phyloP scores from a whole-genome alignment of 2,113 vertebrate genomes.

The Varanus komodoensis region DNA sequence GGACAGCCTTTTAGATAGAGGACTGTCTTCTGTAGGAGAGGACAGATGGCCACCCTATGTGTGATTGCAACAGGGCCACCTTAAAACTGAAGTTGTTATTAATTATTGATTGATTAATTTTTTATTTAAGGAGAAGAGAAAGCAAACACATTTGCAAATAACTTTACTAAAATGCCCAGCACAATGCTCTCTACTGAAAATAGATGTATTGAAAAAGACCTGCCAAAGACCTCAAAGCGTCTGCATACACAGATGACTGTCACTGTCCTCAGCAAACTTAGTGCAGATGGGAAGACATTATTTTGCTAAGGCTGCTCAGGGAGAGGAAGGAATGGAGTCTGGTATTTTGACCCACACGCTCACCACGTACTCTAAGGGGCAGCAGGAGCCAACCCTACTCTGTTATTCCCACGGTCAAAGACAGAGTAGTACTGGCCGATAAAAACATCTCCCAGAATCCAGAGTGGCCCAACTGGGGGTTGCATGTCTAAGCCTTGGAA shows the following conservation, averaged over 20 bases:
- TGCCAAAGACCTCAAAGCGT: fast-evolving
- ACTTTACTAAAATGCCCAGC: conserved; percentile 5
- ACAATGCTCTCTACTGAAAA: fast-evolving
- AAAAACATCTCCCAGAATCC: conserved; percentile 83
- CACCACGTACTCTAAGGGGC: conserved; percentile 45
- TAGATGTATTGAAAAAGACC: neutral
- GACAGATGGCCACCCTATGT: no score
- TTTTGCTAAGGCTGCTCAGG: neutral
- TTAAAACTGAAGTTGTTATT: conserved; percentile 26
- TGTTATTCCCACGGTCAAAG: conserved; percentile 81
- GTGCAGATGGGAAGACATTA: neutral
- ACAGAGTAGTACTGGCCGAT: conserved; percentile 80
- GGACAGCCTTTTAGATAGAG: no score
- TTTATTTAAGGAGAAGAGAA: neutral
- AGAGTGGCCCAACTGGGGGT: conserved; percentile 75
- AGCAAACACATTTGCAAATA: neutral
- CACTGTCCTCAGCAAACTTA: neutral
- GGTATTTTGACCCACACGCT: fast-evolving
- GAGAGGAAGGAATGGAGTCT: neutral
- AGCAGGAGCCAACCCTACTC: conserved; percentile 76
- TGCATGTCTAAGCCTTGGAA: conserved; percentile 76
- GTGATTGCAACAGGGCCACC: neutral
- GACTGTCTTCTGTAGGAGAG: no score
- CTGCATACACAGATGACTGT: neutral
- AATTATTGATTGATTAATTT: neutral